Evolutionary conservation across 2,113 vertebrate genomes (phyloP).

Genomic region (Cettia cetti): DNA sequence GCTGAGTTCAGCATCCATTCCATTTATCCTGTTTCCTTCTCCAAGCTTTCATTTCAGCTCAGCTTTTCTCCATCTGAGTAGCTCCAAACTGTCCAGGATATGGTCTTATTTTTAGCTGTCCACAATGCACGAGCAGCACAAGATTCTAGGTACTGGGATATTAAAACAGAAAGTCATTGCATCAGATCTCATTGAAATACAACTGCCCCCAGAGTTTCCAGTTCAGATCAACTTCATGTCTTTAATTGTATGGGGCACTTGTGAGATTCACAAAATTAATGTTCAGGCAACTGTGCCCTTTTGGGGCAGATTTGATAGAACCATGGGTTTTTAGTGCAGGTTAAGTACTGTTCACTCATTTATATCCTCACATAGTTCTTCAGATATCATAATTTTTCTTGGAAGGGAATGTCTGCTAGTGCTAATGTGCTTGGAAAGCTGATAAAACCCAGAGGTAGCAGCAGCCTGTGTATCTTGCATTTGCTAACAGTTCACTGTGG

Average conservation of each 20-base stretch:
- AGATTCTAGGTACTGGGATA: background rate
- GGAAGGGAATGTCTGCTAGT: slow-evolving; percentile 5
- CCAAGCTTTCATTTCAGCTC: background rate
- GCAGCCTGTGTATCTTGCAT: background rate
- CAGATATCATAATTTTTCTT: slow-evolving; percentile 8
- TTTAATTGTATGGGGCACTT: background rate
- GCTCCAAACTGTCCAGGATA: background rate
- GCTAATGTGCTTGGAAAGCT: slow-evolving; percentile 18
- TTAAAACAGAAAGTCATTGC: background rate
- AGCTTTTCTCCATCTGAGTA: background rate
- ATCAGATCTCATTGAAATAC: background rate
- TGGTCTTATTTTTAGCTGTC: background rate
- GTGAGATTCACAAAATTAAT: background rate
- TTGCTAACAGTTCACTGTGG: background rate
- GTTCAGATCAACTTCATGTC: background rate
- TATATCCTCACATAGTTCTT: background rate
- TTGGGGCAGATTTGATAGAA: background rate
- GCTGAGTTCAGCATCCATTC: background rate
- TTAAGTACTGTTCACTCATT: background rate
- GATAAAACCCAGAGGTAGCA: slow-evolving; percentile 12
- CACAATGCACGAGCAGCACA: background rate
- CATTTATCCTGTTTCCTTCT: background rate
- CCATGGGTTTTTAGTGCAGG: background rate
- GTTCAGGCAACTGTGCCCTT: background rate
- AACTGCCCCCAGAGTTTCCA: background rate